phyloP scores from a whole-genome alignment of 2,113 vertebrate genomes.

The Calidris pugnax region DNA sequence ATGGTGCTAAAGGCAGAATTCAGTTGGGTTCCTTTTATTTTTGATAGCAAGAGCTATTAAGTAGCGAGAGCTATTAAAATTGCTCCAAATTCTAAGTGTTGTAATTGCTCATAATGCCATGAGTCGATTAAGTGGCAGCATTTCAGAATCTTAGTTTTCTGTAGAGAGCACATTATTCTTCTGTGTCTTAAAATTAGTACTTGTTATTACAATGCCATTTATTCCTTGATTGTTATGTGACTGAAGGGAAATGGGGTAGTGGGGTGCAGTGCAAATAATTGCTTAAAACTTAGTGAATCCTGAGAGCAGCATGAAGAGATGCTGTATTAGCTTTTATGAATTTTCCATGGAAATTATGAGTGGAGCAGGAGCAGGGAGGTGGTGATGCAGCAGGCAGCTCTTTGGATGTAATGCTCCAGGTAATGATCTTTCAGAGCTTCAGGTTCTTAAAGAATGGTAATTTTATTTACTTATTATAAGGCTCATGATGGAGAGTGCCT shows the following conservation, averaged over 20 bases:
- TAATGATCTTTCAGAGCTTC: slow-evolving; percentile 1
- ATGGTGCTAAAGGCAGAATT: neutral
- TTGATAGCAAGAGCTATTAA: neutral
- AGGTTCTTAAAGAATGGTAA: neutral
- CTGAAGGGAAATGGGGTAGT: neutral
- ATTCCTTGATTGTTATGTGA: slow-evolving; percentile 39
- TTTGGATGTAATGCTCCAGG: neutral
- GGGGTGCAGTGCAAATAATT: slow-evolving; percentile 13
- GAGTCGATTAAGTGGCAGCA: neutral
- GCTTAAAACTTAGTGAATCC: slow-evolving; percentile 9
- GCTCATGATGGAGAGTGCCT: neutral
- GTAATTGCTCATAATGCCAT: slow-evolving; percentile 15
- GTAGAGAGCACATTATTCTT: neutral
- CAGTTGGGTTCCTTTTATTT: neutral
- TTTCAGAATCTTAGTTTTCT: slow-evolving; percentile 42
- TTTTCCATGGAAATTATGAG: slow-evolving; percentile 4
- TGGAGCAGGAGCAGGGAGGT: neutral
- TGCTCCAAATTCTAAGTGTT: neutral
- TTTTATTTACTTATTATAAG: neutral
- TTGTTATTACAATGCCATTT: slow-evolving; percentile 43
- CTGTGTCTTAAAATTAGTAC: slow-evolving; percentile 27
- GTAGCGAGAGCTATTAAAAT: slow-evolving; percentile 17
- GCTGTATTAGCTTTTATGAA: neutral
- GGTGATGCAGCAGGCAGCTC: neutral
- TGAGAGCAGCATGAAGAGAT: neutral